Conservation (phyloP, 1,140 invertebrate genomes). For the Sipha flava region DNA sequence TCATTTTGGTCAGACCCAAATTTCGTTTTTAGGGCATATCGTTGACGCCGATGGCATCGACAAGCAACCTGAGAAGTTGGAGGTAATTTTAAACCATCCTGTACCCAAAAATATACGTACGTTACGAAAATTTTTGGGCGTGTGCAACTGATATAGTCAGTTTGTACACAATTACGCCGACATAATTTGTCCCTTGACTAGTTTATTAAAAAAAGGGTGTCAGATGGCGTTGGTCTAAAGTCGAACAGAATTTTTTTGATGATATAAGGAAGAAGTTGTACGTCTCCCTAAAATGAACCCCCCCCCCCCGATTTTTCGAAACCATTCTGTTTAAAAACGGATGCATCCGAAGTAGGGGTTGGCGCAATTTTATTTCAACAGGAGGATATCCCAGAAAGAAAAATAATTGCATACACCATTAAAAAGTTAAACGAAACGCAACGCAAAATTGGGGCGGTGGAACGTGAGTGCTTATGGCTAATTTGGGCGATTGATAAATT, state of each 20-base stretch:
- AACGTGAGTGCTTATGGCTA: neutral
- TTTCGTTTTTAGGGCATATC: neutral
- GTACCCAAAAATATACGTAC: too few species aligned
- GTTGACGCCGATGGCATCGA: neutral
- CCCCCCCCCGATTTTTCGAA: slow-evolving; percentile 38
- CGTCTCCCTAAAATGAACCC: slow-evolving; percentile 39
- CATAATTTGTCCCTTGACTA: slow-evolving; percentile 37
- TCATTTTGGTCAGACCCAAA: too few species aligned
- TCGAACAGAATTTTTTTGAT: slow-evolving; percentile 33
- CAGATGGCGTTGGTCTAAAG: neutral
- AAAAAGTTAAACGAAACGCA: neutral
- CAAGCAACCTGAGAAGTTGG: neutral
- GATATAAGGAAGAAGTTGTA: slow-evolving; percentile 38
- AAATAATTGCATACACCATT: neutral
- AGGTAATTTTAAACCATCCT: neutral
- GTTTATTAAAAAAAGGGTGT: slow-evolving; percentile 24
- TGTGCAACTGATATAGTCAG: slow-evolving; percentile 40
- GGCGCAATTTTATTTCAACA: slow-evolving; percentile 39
- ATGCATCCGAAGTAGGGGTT: slow-evolving; percentile 38
- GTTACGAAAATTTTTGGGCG: slow-evolving; percentile 21
- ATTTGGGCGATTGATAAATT: neutral
- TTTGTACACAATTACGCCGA: slow-evolving; percentile 38
- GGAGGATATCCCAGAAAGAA: neutral
- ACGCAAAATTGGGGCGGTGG: neutral
- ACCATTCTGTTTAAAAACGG: slow-evolving; percentile 40